phyloP scores from a whole-genome alignment of 2,888 invertebrate genomes.

The Eustalomyia histrio region DNA sequence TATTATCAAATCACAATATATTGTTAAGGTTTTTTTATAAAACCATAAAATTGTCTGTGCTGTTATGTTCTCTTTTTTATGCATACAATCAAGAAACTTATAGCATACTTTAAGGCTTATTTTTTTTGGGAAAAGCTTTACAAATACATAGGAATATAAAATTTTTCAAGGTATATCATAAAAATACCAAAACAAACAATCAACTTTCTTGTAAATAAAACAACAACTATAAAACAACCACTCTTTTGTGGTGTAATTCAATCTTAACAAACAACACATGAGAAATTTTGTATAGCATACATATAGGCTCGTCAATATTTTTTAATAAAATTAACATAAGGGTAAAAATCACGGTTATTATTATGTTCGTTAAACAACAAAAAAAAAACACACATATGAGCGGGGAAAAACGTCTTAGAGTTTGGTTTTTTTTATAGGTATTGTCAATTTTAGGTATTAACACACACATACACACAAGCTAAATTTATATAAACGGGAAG shows the following conservation, averaged over 20 bases:
- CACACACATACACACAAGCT: slow-evolving; percentile 12
- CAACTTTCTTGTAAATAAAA: slow-evolving; percentile 23
- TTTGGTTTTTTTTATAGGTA: slow-evolving; percentile 43
- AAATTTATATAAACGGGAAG: slow-evolving; percentile 35
- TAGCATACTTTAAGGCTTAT: slow-evolving; percentile 61
- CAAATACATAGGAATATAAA: slow-evolving; percentile 37
- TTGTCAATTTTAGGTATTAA: slow-evolving; percentile 42
- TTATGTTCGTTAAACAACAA: neutral
- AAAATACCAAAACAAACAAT: slow-evolving; percentile 60
- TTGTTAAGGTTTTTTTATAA: slow-evolving; percentile 19
- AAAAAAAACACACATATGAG: neutral
- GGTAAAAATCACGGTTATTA: slow-evolving; percentile 66
- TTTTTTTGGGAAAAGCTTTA: slow-evolving; percentile 3
- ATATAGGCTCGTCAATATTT: slow-evolving; percentile 68
- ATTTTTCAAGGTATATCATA: slow-evolving; percentile 54
- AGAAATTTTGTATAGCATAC: slow-evolving; percentile 51
- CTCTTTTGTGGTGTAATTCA: slow-evolving; percentile 63
- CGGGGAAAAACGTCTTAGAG: neutral
- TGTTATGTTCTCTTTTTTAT: slow-evolving; percentile 11
- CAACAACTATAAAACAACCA: slow-evolving; percentile 59
- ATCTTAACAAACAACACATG: slow-evolving; percentile 39
- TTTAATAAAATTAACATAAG: slow-evolving; percentile 77
- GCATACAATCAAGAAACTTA: slow-evolving; percentile 18
- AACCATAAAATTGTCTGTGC: slow-evolving; percentile 30
- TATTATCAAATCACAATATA: slow-evolving; percentile 15